Base-by-base conservation (phyloP, 2,888 invertebrate genomes). In the Chrysotoxum bicinctum region DNA sequence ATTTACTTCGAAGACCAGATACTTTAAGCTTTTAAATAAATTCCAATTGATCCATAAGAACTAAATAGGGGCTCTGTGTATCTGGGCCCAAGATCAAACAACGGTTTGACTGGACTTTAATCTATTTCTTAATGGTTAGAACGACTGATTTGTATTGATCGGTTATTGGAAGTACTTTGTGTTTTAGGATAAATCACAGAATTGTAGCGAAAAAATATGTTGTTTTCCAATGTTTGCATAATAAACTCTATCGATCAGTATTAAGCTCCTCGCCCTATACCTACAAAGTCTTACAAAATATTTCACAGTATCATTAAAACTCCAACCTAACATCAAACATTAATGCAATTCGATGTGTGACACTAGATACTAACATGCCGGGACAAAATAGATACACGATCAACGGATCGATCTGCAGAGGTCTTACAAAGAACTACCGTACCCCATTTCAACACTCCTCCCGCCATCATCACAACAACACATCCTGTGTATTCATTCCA, bases 381-480 rank as follows among this genome's bases (percentile, higher is more conserved):
- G 66, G 37, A 80, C 80, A 76, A 58, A 37, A 48, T 73, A 78
- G 74, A 79, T 79, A 84, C 74, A 79, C 64, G 73, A 79, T 79
- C 64, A 64, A 69, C 56, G 74, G 62, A 56, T 73, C 77, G 74
- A 84, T 84, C 83, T 75, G 37, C 66, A 52, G 64, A 70, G 72
- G 80, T 75, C 62, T 83, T 62, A 48, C 40, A 40, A 64, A 40
- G 62, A 78, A 52, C 52, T 21, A 12, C 54, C 10, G 7, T 6
- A 1, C 19, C 6, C 45, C 52, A 56, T 32, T 14, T 8, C 21
- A 58, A 14, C 37, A n/a, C 9, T 21, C 14, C 19, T 21, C 21
- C 56, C n/a, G 0, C 30, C 35, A 21, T 32, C 16, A n/a, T 54
- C 8, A 16, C 9, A 43, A 43, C 52, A 54, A 54, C 16, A 21